Evolutionary conservation across 1,140 invertebrate species (phyloP).

Genomic region (Ephestia elutella): DNA sequence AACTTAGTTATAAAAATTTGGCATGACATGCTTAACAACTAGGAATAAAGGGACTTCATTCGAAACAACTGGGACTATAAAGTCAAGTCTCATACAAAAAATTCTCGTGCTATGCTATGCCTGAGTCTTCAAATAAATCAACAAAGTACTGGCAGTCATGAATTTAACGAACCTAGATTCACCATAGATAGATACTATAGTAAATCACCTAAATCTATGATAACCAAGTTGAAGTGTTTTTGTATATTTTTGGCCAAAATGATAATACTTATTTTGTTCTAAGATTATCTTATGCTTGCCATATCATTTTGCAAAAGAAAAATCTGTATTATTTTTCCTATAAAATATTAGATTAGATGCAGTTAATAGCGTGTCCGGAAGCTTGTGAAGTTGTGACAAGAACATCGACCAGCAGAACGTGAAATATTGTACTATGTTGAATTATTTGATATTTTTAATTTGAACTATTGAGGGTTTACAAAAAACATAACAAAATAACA

Average conservation of each 20-base stretch:
- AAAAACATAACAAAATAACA: not conserved
- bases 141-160: slow-evolving; percentile 4
- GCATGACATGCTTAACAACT: slow-evolving; percentile 42
- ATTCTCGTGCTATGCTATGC: not conserved
- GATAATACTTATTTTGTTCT: too few relatives aligned
- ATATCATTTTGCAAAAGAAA: not conserved
- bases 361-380: slow-evolving; percentile 12
- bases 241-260: too few relatives aligned
- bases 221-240: too few relatives aligned
- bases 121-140: slow-evolving; percentile 4
- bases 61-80: not conserved
- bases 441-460: not conserved
- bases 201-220: too few relatives aligned
- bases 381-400: slow-evolving; percentile 16
- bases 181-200: too few relatives aligned
- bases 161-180: too few relatives aligned
- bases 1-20: slow-evolving; percentile 38
- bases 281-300: too few relatives aligned
- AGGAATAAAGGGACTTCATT: not conserved
- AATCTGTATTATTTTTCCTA: not conserved
- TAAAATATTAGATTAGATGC: not conserved
- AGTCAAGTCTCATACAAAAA: slow-evolving; percentile 4
- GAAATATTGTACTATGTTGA: slow-evolving; percentile 12
- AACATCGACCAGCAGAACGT: slow-evolving; percentile 5
- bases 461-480: not conserved